Conservation (phyloP, 1,140 invertebrate species). For the Saccostrea cuccullata region DNA sequence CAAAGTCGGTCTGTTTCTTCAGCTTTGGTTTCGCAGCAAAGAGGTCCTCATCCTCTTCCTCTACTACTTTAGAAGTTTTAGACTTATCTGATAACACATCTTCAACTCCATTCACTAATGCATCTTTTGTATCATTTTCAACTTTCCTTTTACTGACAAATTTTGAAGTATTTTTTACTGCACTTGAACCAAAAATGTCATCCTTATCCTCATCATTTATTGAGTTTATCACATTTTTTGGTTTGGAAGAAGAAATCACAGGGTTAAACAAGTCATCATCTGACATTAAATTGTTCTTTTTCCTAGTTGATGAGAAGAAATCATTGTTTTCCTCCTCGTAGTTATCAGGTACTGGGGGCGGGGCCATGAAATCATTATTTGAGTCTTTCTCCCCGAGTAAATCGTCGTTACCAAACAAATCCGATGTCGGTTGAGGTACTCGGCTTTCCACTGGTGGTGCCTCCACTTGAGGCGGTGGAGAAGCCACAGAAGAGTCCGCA, state of each 20-base stretch:
- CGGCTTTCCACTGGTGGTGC: slow-evolving; percentile 36
- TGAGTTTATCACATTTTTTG: slow-evolving; percentile 6
- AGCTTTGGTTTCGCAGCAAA: slow-evolving; percentile 61
- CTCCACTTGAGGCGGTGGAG: neutral
- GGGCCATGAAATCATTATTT: neutral
- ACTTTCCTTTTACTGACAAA: slow-evolving; percentile 40
- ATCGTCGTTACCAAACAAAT: slow-evolving; percentile 72
- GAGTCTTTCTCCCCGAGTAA: slow-evolving; percentile 36
- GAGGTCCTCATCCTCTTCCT: slow-evolving; percentile 65
- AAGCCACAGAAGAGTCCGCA: slow-evolving; percentile 38
- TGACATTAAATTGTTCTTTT: slow-evolving; percentile 31
- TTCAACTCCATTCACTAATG: slow-evolving; percentile 44
- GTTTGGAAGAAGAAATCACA: slow-evolving; percentile 28
- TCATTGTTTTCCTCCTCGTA: slow-evolving; percentile 28
- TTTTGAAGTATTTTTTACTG: slow-evolving; percentile 36
- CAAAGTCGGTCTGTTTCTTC: slow-evolving; percentile 54
- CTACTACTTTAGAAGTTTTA: slow-evolving; percentile 1
- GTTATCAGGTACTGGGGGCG: neutral
- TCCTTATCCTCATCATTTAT: slow-evolving; percentile 45
- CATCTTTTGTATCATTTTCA: slow-evolving; percentile 30
- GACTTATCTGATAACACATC: slow-evolving; percentile 54
- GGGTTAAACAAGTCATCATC: slow-evolving; percentile 62
- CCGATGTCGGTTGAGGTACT: slow-evolving; percentile 57
- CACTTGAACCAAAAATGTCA: slow-evolving; percentile 56
- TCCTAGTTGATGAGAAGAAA: slow-evolving; percentile 48